A percentile compares a stretch with the other conserved stretches of the same genome.
phyloP scores from a whole-genome alignment of 2,113 vertebrate genomes.

The Halcyon senegalensis region DNA sequence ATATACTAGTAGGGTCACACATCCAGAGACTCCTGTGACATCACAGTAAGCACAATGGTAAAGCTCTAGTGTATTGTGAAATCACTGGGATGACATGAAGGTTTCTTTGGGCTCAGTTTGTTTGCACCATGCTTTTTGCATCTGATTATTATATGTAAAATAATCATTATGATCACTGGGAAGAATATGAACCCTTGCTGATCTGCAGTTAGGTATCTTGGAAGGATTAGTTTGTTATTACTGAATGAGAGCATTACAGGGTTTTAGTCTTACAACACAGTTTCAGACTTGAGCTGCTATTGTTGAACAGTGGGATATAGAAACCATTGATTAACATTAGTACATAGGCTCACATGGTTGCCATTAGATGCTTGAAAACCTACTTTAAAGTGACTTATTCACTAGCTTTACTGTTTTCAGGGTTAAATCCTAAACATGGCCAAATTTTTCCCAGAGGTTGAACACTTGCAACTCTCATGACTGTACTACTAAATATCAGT shows the following conservation, averaged over 20 bases:
- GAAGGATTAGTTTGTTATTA: neutral
- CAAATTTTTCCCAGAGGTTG: conserved; percentile 3
- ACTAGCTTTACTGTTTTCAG: neutral
- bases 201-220: conserved; percentile 9
- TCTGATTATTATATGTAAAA: neutral
- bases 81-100: neutral
- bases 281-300: neutral
- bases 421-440: neutral
- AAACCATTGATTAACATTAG: neutral
- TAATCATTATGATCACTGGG: neutral
- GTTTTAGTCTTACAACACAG: neutral
- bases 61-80: neutral
- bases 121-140: neutral
- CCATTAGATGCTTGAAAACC: conserved; percentile 9
- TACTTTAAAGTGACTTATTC: neutral
- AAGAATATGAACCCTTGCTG: neutral
- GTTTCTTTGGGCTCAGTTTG: neutral
- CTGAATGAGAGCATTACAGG: neutral
- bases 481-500: conserved; percentile 29
- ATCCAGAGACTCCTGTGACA: neutral
- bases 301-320: neutral
- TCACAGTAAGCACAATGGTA: neutral
- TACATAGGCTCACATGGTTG: neutral
- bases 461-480: conserved; percentile 5
- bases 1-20: neutral